phyloP scores from a whole-genome alignment of 2,888 invertebrate genomes.

The Mythimna loreyi region DNA sequence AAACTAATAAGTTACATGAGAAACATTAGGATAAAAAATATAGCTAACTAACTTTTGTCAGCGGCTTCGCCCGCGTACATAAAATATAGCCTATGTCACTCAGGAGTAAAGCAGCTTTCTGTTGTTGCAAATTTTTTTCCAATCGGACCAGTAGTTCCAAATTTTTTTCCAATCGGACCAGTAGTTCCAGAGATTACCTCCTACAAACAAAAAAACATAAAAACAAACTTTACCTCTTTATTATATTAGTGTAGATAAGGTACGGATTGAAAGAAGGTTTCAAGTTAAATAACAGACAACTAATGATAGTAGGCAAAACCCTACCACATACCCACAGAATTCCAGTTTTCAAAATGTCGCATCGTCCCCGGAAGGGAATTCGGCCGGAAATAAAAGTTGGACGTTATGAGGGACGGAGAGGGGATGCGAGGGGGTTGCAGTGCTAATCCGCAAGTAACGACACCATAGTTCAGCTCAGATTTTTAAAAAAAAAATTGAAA shows the following conservation, averaged over 20 bases:
- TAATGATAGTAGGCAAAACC: conserved; percentile 15
- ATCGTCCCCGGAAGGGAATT: conserved; percentile 36
- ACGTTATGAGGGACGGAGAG: conserved; percentile 1
- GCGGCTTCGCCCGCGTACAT: too few relatives aligned
- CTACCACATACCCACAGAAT: not conserved
- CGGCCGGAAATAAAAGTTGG: conserved; percentile 61
- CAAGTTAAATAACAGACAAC: not conserved
- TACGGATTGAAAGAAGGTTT: too few relatives aligned
- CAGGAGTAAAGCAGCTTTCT: too few relatives aligned
- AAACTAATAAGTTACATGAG: not conserved
- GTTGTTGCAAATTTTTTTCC: too few relatives aligned
- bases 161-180: too few relatives aligned
- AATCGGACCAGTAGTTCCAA: too few relatives aligned
- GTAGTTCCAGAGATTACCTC: too few relatives aligned
- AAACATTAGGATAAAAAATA: not conserved
- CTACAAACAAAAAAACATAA: too few relatives aligned
- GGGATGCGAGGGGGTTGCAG: conserved; percentile 11
- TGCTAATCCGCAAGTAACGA: conserved; percentile 55
- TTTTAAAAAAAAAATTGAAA: conserved; percentile 32
- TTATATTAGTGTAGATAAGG: too few relatives aligned
- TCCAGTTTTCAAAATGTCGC: conserved; percentile 26
- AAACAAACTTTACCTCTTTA: too few relatives aligned
- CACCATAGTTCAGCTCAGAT: conserved; percentile 38
- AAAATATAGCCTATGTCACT: too few relatives aligned
- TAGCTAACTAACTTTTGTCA: too few relatives aligned